A percentile compares a stretch with the other conserved stretches of the same genome.
Conservation (phyloP, 2,797 vertebrate species). For the Bothrops alternatus region DNA sequence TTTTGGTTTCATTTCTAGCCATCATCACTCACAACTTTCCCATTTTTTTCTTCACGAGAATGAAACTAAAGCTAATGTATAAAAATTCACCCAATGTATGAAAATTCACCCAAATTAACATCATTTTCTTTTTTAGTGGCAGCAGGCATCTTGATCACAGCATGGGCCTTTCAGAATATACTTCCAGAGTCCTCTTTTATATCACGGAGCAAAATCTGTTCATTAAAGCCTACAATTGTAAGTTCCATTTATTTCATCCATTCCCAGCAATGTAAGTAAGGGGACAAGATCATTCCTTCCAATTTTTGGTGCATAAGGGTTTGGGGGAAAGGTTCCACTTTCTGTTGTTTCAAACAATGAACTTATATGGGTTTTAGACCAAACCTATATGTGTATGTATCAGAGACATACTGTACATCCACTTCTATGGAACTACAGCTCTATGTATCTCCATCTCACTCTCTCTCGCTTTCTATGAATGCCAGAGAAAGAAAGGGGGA, state of each 20-base stretch:
- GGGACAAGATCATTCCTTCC: too few relatives aligned
- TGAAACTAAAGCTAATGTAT: neutral
- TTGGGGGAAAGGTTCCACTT: neutral
- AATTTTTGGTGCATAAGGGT: neutral
- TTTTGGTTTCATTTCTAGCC: neutral
- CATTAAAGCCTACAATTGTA: neutral
- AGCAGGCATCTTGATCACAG: neutral
- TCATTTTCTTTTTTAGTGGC: neutral
- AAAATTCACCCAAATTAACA: neutral
- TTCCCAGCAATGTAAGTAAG: neutral
- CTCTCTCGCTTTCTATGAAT: neutral
- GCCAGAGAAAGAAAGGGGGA: neutral
- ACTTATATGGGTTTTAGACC: neutral
- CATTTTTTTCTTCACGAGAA: neutral
- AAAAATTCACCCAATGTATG: neutral
- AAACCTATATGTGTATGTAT: neutral
- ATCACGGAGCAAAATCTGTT: neutral
- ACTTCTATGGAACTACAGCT: neutral
- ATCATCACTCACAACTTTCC: neutral
- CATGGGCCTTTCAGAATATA: neutral
- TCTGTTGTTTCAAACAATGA: neutral
- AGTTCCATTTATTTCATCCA: neutral
- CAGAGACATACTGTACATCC: neutral
- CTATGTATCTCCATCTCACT: neutral
- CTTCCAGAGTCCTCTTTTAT: neutral